Percentiles rank a stretch among this genome's conserved stretches.
Evolutionary conservation across 2,888 invertebrate species (phyloP).

Genomic region (Halictus ligatus): DNA sequence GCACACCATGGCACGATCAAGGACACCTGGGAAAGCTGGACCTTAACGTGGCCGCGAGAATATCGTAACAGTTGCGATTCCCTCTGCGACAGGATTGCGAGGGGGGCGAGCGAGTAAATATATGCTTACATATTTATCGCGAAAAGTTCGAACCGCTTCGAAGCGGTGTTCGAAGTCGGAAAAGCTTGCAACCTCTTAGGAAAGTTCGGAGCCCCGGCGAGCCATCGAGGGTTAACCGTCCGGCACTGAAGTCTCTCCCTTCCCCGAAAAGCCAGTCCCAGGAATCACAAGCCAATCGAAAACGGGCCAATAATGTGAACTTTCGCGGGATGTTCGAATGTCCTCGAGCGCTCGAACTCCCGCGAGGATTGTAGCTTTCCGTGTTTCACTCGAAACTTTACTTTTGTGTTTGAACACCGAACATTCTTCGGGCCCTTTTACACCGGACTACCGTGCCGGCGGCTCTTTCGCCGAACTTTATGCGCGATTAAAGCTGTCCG

Average conservation of each 20-base stretch:
- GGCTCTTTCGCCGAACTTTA: too few species aligned
- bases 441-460: too few species aligned
- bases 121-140: background rate
- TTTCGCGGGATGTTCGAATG: slow-evolving; percentile 4
- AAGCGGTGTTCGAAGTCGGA: background rate
- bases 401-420: background rate
- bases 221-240: slow-evolving; percentile 10
- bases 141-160: background rate
- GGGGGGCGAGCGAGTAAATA: background rate
- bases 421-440: background rate
- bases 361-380: background rate
- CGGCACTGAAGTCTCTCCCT: background rate
- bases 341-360: background rate
- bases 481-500: too few species aligned
- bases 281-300: slow-evolving; percentile 7
- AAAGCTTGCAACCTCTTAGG: slow-evolving; percentile 4
- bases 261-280: background rate
- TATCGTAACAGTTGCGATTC: background rate
- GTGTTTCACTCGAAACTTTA: background rate
- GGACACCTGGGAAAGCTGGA: too few species aligned
- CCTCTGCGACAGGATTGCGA: background rate
- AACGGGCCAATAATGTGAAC: slow-evolving; percentile 5
- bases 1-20: too few species aligned
- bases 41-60: background rate
- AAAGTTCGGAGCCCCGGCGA: background rate